phyloP scores from a whole-genome alignment of 2,113 vertebrate genomes.

The Octodon degus region DNA sequence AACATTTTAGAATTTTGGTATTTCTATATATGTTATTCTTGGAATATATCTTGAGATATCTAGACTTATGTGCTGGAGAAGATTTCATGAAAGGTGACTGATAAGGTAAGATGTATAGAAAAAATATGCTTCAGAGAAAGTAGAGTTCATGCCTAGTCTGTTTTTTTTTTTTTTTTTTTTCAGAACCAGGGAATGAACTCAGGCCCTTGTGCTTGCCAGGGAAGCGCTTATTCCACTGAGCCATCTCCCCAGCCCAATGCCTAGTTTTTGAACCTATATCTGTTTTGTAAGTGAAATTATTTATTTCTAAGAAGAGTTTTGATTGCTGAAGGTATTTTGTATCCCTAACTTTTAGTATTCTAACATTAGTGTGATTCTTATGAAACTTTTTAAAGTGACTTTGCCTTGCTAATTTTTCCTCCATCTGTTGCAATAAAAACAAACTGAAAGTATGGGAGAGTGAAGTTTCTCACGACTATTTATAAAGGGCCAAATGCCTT shows the following conservation, averaged over 20 bases:
- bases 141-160: not conserved
- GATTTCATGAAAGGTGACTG: not conserved
- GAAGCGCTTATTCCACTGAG: too few relatives aligned
- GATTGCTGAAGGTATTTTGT: constrained; percentile 41
- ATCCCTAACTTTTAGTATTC: constrained; percentile 23
- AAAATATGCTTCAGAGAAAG: not conserved
- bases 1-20: constrained; percentile 35
- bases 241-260: not conserved
- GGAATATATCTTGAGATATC: constrained; percentile 26
- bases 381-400: constrained; percentile 39
- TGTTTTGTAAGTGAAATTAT: constrained; percentile 56
- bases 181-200: too few relatives aligned
- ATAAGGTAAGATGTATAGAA: not conserved
- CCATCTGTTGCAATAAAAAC: constrained; percentile 69
- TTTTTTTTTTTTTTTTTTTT: too few relatives aligned
- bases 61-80: not conserved
- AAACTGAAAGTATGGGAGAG: constrained; percentile 79
- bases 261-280: not conserved
- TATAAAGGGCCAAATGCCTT: constrained; percentile 63
- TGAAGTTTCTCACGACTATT: constrained; percentile 73
- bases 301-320: constrained; percentile 28
- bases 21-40: not conserved
- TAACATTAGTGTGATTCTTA: constrained; percentile 56
- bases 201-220: too few relatives aligned
- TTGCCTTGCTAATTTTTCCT: constrained; percentile 51